Base-by-base conservation (phyloP, 2,888 invertebrate genomes). In the Brassicogethes aeneus region DNA sequence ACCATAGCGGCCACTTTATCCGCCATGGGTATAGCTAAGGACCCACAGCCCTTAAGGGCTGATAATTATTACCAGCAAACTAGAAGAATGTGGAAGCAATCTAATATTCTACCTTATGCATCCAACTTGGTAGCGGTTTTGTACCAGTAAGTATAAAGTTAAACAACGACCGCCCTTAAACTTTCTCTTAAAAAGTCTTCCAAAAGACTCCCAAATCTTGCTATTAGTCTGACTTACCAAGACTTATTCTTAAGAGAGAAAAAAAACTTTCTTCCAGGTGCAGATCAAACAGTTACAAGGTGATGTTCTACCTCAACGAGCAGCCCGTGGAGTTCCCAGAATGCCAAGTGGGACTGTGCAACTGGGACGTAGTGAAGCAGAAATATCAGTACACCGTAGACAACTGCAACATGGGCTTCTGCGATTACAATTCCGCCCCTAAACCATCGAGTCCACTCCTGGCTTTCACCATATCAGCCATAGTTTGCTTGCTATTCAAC, bases 291-390 rank as follows among this genome's bases (percentile, higher is more conserved):
- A 70, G 76, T 34, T 70, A 75, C 60, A 74, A 75, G 56, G 76
- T 76, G 0, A 73, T 85, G 54, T 84, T 87, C 66, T 76, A 82
- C 50, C 71, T 84, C 44, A 83, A 85, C 57, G 87, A 87, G 61
- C 73, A 75, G 34, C 79, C 81, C 0, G 73, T 88, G 36, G 68
- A 76, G 40, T 64, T 82, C 31, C 75, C 79, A 1, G 63, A 61
- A n/a, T 89, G 89, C 59, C 71, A 78, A 5, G 84, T 83, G 0
- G 88, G 87, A 0, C 74, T 88, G 1, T 89, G 89, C 66, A 78
- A 80, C 48, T 86, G 86, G 85, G 73, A 76, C 0, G 73, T 75
- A 15, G 70, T 89, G 3, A 74, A 79, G 54, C 69, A 72, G 12
- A 75, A 74, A 42, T 79, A 79, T 46, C 70, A 72, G 2, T 62